These are phyloP conservation scores for Goniozus legneri DNA, from an alignment of 1,140 invertebrate species.

Conservation along the genomic window DNA sequence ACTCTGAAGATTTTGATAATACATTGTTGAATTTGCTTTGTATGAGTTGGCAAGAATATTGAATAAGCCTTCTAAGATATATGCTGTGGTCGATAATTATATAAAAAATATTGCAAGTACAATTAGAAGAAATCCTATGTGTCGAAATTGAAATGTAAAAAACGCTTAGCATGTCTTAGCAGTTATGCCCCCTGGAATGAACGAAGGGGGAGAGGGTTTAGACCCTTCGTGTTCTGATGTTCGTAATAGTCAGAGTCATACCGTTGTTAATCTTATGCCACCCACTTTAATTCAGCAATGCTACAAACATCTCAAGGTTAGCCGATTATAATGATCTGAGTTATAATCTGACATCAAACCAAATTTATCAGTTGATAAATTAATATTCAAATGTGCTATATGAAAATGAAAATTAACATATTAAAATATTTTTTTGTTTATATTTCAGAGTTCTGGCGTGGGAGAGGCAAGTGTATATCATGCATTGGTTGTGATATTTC, in stretches of 20 bases:
- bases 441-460: conserved; percentile 75
- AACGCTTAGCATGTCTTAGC: conserved; percentile 31
- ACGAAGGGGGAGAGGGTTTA: conserved; percentile 43
- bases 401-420: too few species aligned
- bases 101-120: too few species aligned
- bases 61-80: too few species aligned
- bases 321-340: conserved; percentile 5
- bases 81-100: too few species aligned
- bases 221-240: conserved; percentile 48
- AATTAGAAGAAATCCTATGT: too few species aligned
- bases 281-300: conserved; percentile 46
- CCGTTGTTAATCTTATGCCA: conserved; percentile 33
- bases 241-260: conserved; percentile 39
- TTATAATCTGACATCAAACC: not conserved
- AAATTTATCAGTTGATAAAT: not conserved
- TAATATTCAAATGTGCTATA: conserved; percentile 2
- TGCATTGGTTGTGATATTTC: conserved; percentile 97
- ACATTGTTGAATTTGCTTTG: too few species aligned
- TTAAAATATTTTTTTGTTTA: conserved; percentile 29
- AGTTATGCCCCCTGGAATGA: conserved; percentile 51
- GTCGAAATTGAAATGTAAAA: too few species aligned
- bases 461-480: conserved; percentile 95
- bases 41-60: too few species aligned
- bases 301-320: conserved; percentile 53
- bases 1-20: too few species aligned